phyloP scores from a whole-genome alignment of 2,113 vertebrate genomes.

The Apaloderma vittatum region DNA sequence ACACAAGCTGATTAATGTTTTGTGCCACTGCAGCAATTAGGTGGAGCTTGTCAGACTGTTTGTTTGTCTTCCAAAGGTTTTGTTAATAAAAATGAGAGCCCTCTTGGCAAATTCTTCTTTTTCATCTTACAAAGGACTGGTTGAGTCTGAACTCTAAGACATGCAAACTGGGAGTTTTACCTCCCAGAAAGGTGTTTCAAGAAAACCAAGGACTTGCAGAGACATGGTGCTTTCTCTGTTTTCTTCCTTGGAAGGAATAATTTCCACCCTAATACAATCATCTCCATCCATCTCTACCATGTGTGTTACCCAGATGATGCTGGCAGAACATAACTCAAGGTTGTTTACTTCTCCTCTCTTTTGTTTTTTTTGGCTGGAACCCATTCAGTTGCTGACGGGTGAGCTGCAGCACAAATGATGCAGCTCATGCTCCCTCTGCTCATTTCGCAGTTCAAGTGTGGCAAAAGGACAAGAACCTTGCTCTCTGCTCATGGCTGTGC shows the following conservation, averaged over 20 bases:
- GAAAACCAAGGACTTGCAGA: not conserved
- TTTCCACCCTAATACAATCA: not conserved
- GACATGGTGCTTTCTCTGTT: not conserved
- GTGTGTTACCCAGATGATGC: not conserved
- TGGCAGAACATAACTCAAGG: not conserved
- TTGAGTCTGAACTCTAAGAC: not conserved
- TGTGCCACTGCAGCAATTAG: constrained; percentile 13
- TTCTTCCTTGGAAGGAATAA: not conserved
- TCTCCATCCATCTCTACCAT: not conserved
- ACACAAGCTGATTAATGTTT: not conserved
- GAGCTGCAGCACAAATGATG: not conserved
- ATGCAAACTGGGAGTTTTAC: not conserved
- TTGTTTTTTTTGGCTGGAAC: too few relatives aligned
- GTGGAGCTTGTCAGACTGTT: not conserved
- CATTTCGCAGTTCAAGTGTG: not conserved
- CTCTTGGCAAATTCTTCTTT: not conserved
- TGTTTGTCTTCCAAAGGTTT: not conserved
- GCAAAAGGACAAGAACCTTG: not conserved
- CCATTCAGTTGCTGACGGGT: not conserved
- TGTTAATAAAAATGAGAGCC: not conserved
- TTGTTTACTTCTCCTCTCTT: not conserved
- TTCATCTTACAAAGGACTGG: not conserved
- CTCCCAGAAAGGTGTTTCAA: not conserved
- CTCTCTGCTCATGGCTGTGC: not conserved
- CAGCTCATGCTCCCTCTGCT: not conserved